These are phyloP conservation scores for Lasioglossum figueresi DNA, from an alignment of 2,888 invertebrate species.

Conservation along the genomic window DNA sequence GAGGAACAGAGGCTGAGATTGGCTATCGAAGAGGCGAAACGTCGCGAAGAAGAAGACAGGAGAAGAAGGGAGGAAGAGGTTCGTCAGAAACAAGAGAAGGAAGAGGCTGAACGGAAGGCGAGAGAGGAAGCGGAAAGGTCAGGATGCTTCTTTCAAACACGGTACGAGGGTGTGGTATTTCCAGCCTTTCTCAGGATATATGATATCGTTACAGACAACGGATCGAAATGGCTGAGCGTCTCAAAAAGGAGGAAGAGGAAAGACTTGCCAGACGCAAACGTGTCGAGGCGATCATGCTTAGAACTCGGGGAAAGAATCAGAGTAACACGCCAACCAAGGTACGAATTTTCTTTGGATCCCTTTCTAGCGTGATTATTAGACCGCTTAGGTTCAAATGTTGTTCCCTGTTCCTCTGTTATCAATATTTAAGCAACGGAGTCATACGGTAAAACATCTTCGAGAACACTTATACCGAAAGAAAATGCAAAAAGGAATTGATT, in stretches of 20 bases:
- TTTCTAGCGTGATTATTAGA: neutral
- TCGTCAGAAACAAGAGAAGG: constrained; percentile 88
- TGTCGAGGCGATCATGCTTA: constrained; percentile 96
- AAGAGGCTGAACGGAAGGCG: constrained; percentile 91
- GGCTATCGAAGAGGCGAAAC: constrained; percentile 89
- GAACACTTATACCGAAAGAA: neutral
- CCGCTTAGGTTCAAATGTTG: neutral
- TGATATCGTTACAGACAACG: constrained; percentile 85
- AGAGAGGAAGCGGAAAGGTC: constrained; percentile 93
- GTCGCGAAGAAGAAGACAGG: constrained; percentile 91
- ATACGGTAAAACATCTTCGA: no score
- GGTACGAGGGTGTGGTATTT: neutral
- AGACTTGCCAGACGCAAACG: constrained; percentile 94
- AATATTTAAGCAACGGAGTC: neutral
- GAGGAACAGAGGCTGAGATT: constrained; percentile 93
- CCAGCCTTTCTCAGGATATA: neutral
- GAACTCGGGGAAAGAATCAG: constrained; percentile 89
- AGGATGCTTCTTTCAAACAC: constrained; percentile 1
- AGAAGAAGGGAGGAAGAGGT: constrained; percentile 89
- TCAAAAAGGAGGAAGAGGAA: constrained; percentile 95
- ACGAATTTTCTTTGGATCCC: neutral
- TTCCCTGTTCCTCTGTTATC: neutral
- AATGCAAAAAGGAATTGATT: neutral
- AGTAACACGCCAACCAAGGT: constrained; percentile 84
- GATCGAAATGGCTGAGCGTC: constrained; percentile 92